These are phyloP conservation scores for Sturmia bella DNA, from an alignment of 2,888 invertebrate genomes.

Conservation along the genomic window DNA sequence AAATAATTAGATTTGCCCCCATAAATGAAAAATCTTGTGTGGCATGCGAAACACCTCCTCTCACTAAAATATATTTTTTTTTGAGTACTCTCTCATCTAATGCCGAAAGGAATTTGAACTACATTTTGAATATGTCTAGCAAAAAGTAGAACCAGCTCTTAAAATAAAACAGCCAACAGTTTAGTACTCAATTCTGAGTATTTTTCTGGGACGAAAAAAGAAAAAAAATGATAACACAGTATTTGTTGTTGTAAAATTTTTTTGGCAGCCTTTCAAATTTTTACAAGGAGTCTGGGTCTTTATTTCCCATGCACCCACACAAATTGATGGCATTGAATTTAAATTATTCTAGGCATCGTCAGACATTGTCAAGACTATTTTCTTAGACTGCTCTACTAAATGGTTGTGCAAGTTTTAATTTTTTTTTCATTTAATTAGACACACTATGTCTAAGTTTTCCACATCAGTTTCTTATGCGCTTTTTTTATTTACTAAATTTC, in stretches of 20 bases:
- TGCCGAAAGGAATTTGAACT: too few relatives aligned
- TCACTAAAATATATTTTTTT: too few relatives aligned
- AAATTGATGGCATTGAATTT: conserved; percentile 42
- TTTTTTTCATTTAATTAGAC: conserved; percentile 19
- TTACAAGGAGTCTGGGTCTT: conserved; percentile 33
- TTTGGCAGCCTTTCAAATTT: conserved; percentile 42
- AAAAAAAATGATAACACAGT: background rate
- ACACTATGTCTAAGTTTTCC: conserved; percentile 8
- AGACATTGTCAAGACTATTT: conserved; percentile 21
- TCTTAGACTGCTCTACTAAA: background rate
- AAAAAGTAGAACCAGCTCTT: too few relatives aligned
- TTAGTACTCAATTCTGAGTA: too few relatives aligned
- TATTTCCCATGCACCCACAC: conserved; percentile 34
- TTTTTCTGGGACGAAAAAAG: too few relatives aligned
- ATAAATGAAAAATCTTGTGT: too few relatives aligned
- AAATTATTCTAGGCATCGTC: background rate
- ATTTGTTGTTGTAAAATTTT: conserved; percentile 26
- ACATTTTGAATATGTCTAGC: too few relatives aligned
- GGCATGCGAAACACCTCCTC: too few relatives aligned
- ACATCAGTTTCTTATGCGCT: conserved; percentile 34
- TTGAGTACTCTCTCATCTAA: too few relatives aligned
- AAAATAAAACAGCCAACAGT: too few relatives aligned
- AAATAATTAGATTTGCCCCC: too few relatives aligned
- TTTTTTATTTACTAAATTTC: conserved; percentile 34
- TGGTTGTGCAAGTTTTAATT: conserved; percentile 1